phyloP scores from a whole-genome alignment of 2,113 vertebrate genomes.

The Sphyrna mokarran region DNA sequence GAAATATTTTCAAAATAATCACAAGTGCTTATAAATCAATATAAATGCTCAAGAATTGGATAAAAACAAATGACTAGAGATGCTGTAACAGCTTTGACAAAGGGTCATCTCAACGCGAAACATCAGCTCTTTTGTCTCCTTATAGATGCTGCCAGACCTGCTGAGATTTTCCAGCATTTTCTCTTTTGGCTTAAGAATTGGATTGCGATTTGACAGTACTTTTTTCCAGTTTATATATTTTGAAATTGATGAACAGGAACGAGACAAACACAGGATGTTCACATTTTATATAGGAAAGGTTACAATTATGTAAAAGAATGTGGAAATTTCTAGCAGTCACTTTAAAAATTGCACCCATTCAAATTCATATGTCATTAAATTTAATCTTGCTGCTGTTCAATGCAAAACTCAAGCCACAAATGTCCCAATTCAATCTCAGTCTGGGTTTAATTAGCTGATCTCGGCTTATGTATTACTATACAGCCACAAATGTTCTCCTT shows the following conservation, averaged over 20 bases:
- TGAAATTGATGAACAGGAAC: background rate
- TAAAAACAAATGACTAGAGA: too few species aligned
- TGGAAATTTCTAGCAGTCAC: background rate
- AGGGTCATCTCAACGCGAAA: too few species aligned
- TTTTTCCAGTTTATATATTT: background rate
- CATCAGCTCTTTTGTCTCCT: too few species aligned
- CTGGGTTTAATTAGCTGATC: background rate
- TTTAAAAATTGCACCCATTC: background rate
- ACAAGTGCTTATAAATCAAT: background rate
- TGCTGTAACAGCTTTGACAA: too few species aligned
- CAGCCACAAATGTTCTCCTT: background rate
- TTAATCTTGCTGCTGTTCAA: background rate
- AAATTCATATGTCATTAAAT: background rate
- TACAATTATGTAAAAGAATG: background rate
- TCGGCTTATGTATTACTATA: background rate
- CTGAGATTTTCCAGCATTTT: too few species aligned
- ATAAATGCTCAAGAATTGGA: background rate
- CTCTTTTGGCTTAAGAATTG: too few species aligned
- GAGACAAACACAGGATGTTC: background rate
- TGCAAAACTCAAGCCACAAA: background rate
- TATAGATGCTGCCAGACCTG: too few species aligned
- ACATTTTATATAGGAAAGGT: background rate
- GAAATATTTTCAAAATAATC: background rate
- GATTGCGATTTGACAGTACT: background rate
- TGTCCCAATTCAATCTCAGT: background rate